Evolutionary conservation across 2,888 invertebrate species (phyloP).

Genomic region (Drosophila seclusa): DNA sequence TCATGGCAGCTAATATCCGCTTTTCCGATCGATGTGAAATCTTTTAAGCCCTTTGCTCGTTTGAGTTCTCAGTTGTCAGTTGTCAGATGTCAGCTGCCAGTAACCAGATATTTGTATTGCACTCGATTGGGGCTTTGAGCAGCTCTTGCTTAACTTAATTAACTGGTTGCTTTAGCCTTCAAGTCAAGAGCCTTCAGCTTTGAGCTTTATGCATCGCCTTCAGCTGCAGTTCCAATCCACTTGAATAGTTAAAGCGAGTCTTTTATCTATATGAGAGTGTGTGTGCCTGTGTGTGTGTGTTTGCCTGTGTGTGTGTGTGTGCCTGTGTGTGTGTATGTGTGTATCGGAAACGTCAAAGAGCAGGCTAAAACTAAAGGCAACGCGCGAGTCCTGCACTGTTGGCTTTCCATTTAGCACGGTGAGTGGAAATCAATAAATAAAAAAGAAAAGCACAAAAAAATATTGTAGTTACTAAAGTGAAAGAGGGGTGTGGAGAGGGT

Average conservation of each 20-base stretch:
- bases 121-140: not conserved
- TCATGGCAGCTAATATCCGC: not conserved
- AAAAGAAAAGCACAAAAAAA: conserved; percentile 19
- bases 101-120: not conserved
- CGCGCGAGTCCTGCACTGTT: conserved; percentile 4
- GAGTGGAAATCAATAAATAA: conserved; percentile 69
- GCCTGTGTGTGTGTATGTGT: not conserved
- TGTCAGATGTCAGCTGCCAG: not conserved
- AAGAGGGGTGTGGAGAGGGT: not conserved
- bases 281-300: not conserved
- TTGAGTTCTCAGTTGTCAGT: not conserved
- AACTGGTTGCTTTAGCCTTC: conserved; percentile 24
- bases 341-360: conserved; percentile 33
- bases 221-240: not conserved
- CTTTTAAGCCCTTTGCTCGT: not conserved
- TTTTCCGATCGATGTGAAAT: not conserved
- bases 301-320: conserved; percentile 3
- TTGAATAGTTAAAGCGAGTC: conserved; percentile 47
- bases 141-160: conserved; percentile 8
- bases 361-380: conserved; percentile 50
- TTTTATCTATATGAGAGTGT: conserved; percentile 7
- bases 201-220: conserved; percentile 12
- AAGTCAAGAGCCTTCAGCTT: conserved; percentile 19
- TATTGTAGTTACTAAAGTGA: conserved; percentile 1
- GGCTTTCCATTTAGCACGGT: conserved; percentile 16